A percentile compares a stretch with the other conserved stretches of the same genome.
phyloP scores from a whole-genome alignment of 2,113 vertebrate genomes.

The Cyanoramphus novaezelandiae region DNA sequence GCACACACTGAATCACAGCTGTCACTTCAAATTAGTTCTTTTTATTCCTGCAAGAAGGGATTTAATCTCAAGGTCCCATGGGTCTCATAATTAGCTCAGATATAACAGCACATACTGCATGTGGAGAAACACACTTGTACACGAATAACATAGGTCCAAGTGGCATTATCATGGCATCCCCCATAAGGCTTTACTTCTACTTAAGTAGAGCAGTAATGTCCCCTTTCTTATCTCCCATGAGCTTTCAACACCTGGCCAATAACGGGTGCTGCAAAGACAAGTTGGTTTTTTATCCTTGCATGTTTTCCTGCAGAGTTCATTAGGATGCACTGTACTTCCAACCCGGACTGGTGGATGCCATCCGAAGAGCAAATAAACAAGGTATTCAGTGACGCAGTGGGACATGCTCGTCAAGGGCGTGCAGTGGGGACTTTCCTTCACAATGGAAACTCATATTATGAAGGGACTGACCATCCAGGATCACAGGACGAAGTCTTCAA shows the following conservation, averaged over 20 bases:
- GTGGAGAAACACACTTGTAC: neutral
- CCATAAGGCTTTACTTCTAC: constrained; percentile 47
- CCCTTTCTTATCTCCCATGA: neutral
- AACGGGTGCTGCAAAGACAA: neutral
- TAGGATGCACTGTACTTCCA: constrained; percentile 98
- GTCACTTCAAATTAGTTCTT: neutral
- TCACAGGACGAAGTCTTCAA: constrained; percentile 78
- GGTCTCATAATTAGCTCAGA: neutral
- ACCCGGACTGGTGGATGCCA: constrained; percentile 99
- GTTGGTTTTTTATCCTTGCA: neutral
- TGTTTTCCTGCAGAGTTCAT: constrained; percentile 89
- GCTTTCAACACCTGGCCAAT: neutral
- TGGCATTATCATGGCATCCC: constrained; percentile 67
- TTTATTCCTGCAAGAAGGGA: neutral
- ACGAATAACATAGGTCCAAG: neutral
- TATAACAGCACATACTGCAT: neutral
- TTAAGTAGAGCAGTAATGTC: neutral
- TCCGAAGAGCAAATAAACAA: constrained; percentile 99
- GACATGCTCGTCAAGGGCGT: constrained; percentile 94
- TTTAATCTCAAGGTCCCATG: neutral
- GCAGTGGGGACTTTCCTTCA: constrained; percentile 93
- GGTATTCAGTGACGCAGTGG: constrained; percentile 96
- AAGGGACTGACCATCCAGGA: constrained; percentile 87
- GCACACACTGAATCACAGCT: neutral
- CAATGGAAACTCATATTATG: constrained; percentile 88